Percentiles rank a stretch among this genome's conserved stretches.
These are phyloP conservation scores for Pyrgilauda ruficollis DNA, from an alignment of 2,113 vertebrate species.

Conservation along the genomic window DNA sequence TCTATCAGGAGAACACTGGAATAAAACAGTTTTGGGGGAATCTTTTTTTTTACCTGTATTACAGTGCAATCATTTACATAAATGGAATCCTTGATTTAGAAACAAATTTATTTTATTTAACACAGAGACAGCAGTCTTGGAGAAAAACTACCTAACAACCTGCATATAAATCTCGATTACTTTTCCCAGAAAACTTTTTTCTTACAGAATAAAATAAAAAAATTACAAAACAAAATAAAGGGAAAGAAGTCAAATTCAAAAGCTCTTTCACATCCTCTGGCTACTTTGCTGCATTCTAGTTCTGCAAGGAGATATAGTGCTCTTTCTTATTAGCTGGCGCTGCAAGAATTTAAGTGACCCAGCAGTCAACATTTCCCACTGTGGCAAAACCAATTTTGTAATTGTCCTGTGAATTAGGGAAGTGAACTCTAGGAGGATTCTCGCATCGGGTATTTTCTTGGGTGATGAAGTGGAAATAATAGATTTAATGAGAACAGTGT, in stretches of 20 bases:
- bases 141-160: accelerated
- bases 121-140: background rate
- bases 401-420: slow-evolving; percentile 65
- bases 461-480: slow-evolving; percentile 52
- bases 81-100: background rate
- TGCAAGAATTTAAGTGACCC: slow-evolving; percentile 56
- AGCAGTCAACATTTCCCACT: slow-evolving; percentile 57
- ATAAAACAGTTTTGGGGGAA: background rate
- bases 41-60: background rate
- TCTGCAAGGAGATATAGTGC: background rate
- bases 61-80: background rate
- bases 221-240: background rate
- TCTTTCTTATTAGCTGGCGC: background rate
- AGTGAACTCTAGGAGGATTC: slow-evolving; percentile 44
- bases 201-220: background rate
- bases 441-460: slow-evolving; percentile 49
- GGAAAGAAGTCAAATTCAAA: background rate
- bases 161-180: background rate
- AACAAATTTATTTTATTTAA: background rate
- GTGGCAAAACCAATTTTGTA: slow-evolving; percentile 52
- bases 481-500: slow-evolving; percentile 69
- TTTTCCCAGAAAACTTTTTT: background rate
- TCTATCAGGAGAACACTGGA: background rate
- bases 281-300: background rate
- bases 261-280: background rate